Base-by-base conservation (phyloP, 2,797 vertebrate species). In the Bovichtus diacanthus region DNA sequence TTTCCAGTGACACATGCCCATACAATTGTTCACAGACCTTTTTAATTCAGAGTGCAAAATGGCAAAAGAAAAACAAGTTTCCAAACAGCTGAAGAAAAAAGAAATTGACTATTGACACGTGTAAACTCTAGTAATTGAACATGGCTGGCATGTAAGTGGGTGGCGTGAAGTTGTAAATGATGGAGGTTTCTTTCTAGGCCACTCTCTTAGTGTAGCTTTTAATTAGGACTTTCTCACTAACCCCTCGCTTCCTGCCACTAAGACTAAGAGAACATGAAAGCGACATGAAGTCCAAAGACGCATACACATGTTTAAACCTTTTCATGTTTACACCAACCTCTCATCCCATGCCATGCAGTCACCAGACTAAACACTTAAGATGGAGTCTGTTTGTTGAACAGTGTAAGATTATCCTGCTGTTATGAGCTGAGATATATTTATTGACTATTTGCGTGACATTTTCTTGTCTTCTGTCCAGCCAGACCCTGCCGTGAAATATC, bases 161-260 rank as follows among this genome's bases (percentile, higher is more conserved):
- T 60, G 60, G 63, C 64, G 21, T 66, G 16, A 75, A 84, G 82
- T 68, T 90, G 78, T 34, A 66, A 84, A 66, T 84, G 85, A 61
- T 76, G 80, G 81, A 72, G 84, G 69, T 34, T 7, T 34, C 31
- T 2, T 31, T 34, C 8, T 34, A 34, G 31, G 7, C 74, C 76
- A 86, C 85, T 86, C 70, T 76, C 81, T 83, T 49, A 86, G 65
- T 74, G 62, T 43, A 90, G 80, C 71, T 70, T 93, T 88, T 91
- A 93, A 93, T 95, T 90, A 94, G 67, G 71, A 86, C 84, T 80
- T 89, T 88, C 63, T 78, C 79, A 60, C 70, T 25, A 76, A 92
- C 74, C 71, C 44, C 60, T 70, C n/a, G 43, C 83, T 90, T 91
- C 89, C 84, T 89, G 80, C 79, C 76, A 46, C 62, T 87, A 64